Evolutionary conservation across 1,140 invertebrate species (phyloP).

Genomic region (Drosophila arizonae): DNA sequence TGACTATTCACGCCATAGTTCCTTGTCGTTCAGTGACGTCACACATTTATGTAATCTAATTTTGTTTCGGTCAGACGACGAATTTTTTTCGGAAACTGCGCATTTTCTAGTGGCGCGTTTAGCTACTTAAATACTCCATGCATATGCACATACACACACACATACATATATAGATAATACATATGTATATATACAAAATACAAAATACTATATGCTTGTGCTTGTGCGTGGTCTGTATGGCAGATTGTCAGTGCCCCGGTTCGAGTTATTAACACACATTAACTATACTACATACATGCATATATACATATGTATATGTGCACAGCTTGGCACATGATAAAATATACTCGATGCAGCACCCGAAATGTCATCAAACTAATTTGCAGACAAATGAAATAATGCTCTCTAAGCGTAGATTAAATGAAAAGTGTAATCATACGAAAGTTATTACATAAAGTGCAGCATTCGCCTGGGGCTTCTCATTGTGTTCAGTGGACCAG

Average conservation of each 20-base stretch:
- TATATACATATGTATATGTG: background rate
- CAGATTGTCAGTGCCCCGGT: conserved; percentile 12
- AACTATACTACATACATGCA: background rate
- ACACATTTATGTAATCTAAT: conserved; percentile 41
- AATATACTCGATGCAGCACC: conserved; percentile 9
- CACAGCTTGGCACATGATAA: conserved; percentile 29
- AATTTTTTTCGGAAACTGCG: conserved; percentile 38
- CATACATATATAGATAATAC: too few relatives aligned
- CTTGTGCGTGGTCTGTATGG: conserved; percentile 3
- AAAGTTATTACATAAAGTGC: too few relatives aligned
- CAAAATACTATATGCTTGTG: background rate
- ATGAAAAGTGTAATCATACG: background rate
- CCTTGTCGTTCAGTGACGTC: conserved; percentile 27
- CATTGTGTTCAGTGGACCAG: too few relatives aligned
- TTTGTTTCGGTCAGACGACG: conserved; percentile 16
- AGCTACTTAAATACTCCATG: conserved; percentile 18
- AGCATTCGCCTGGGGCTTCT: too few relatives aligned
- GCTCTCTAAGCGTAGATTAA: background rate
- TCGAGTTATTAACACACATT: conserved; percentile 38
- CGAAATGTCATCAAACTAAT: background rate
- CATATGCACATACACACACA: too few relatives aligned
- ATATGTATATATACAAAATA: background rate
- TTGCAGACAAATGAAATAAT: background rate
- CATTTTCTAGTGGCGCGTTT: conserved; percentile 36
- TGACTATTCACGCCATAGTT: conserved; percentile 2